Evolutionary conservation across 2,113 vertebrate genomes (phyloP), one percentile per base, ranked within the genome.

Genomic region (Eudorcas thomsonii): DNA sequence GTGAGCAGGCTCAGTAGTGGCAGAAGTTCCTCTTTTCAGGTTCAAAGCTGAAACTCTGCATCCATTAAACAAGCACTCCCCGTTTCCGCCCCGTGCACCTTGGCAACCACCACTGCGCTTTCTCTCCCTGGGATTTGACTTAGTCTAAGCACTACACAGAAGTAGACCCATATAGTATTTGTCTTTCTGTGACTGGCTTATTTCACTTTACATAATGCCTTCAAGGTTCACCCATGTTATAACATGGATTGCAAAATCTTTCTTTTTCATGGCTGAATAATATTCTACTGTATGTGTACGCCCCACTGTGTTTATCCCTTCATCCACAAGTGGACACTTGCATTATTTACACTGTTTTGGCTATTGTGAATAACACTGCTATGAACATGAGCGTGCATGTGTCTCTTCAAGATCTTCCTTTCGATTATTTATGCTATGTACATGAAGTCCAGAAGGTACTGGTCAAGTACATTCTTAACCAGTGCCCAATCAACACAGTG

Each of bases 401-500:
- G 21, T 64, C 77, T 64, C 57, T 82, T 36, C 33, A 62, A 82
- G 43, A 52, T 19, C 57, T 5, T 50, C 43, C 77, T 48, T 48
- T 80, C 30, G 39, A 1, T 60, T 23, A 43, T 50, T 81, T 60
- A 74, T 39, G 19, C 48, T 39, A 16, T 6, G 23, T 45, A 30
- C 5, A 39, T 9, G 62, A 91, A 90, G 71, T 50, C 64, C 36
- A 2, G 30, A 59, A 59, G 26, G 57, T 59, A 12, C 25, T 59
- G 25, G 57, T 26, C 26, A 25, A 26, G 25, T 59, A 12, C 57
- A n/a, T 78, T 45, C 26, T 71, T 84, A 57, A 54, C 13, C 14
- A 45, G 62, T 7, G 3, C 43, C 39, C 54, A 16, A 0, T 19
- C 43, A 64, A 39, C 74, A 4, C n/a, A 21, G 28, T 0, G 1